Evolutionary conservation across 2,888 invertebrate genomes (phyloP).

Genomic region (Entomobrya multifasciata): DNA sequence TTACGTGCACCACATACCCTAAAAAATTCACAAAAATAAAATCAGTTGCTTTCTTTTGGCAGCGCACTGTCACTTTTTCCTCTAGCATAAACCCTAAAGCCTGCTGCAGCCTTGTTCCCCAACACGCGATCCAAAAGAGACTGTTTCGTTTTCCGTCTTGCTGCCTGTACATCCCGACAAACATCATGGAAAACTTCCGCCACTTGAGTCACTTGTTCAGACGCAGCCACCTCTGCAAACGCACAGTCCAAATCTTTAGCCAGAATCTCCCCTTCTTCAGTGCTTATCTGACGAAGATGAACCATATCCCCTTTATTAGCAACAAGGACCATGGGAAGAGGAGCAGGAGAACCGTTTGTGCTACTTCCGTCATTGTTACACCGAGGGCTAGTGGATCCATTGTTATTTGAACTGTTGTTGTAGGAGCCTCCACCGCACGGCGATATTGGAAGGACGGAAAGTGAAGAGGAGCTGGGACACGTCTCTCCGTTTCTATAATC

Average conservation of each 20-base stretch:
- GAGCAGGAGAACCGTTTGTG: slow-evolving; percentile 63
- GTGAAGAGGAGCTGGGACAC: slow-evolving; percentile 16
- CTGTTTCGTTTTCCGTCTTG: slow-evolving; percentile 91
- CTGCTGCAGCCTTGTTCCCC: slow-evolving; percentile 83
- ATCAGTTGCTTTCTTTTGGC: slow-evolving; percentile 86
- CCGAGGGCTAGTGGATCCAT: slow-evolving; percentile 66
- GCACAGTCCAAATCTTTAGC: slow-evolving; percentile 94
- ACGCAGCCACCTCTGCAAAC: slow-evolving; percentile 93
- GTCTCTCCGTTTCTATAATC: slow-evolving; percentile 82
- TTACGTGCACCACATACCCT: too few species aligned
- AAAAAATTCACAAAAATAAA: too few species aligned
- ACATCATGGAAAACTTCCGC: slow-evolving; percentile 91
- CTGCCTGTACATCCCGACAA: slow-evolving; percentile 90
- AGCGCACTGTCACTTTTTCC: slow-evolving; percentile 94
- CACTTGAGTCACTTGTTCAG: slow-evolving; percentile 91
- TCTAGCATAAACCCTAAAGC: slow-evolving; percentile 88
- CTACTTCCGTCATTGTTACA: slow-evolving; percentile 41
- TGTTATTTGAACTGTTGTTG: slow-evolving; percentile 47
- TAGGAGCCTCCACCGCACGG: slow-evolving; percentile 36
- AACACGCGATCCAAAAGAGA: slow-evolving; percentile 91
- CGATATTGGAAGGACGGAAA: slow-evolving; percentile 42
- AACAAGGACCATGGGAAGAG: slow-evolving; percentile 88
- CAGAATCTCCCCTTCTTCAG: slow-evolving; percentile 92
- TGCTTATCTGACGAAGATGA: slow-evolving; percentile 92
- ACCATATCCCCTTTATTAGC: slow-evolving; percentile 96